Conservation (phyloP, 1,140 invertebrate species). For the Melipona quadrifasciata region DNA sequence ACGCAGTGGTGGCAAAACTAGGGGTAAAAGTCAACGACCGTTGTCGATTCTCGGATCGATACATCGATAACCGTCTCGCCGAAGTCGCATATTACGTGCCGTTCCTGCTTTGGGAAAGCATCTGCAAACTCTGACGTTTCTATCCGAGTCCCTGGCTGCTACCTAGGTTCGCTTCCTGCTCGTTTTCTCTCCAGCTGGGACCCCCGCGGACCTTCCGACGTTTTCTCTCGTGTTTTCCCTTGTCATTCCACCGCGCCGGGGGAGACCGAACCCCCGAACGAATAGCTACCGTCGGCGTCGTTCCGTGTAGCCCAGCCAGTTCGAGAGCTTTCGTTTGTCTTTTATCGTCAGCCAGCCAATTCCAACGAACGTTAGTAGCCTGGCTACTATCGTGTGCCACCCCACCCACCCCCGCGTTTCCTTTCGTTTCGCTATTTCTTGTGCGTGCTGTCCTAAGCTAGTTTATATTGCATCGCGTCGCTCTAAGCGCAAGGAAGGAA, state of each 20-base stretch:
- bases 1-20: background rate
- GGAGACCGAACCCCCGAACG: conserved; percentile 37
- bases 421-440: conserved; percentile 52
- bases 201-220: conserved; percentile 47
- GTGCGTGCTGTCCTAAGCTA: conserved; percentile 54
- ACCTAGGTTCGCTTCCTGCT: background rate
- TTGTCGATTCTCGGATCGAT: background rate
- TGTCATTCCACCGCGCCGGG: conserved; percentile 45
- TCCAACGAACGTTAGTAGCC: conserved; percentile 32
- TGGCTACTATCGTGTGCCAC: conserved; percentile 17
- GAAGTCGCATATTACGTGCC: background rate
- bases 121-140: conserved; percentile 58
- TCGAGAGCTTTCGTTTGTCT: conserved; percentile 64
- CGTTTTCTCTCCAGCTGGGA: conserved; percentile 5
- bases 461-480: too few species aligned
- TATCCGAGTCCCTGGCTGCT: conserved; percentile 22
- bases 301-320: background rate
- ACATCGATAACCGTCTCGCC: conserved; percentile 13
- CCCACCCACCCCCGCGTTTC: background rate
- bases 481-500: too few species aligned
- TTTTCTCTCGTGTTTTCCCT: conserved; percentile 42
- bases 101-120: conserved; percentile 8
- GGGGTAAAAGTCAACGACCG: background rate
- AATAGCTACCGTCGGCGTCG: background rate
- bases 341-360: conserved; percentile 53